Percentiles rank a stretch among this genome's conserved stretches.
phyloP scores from a whole-genome alignment of 92 coral and sea anemone genomes.

The Umimayanthus chanpuru region DNA sequence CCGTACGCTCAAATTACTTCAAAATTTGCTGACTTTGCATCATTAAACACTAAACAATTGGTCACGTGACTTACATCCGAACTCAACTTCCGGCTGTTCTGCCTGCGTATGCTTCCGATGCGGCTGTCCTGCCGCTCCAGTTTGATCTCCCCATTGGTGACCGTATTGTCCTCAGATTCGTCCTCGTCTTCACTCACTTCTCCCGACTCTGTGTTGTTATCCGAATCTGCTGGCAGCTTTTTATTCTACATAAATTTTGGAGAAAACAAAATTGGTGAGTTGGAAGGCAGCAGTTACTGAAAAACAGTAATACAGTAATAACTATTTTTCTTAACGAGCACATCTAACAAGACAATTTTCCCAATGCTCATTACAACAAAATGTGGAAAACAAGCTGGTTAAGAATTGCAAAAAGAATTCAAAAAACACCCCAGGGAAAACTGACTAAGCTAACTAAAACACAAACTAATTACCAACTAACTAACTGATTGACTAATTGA shows the following conservation, averaged over 20 bases:
- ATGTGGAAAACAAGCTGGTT: too few relatives aligned
- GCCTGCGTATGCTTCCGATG: conserved; percentile 77
- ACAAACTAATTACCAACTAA: too few relatives aligned
- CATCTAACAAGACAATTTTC: too few relatives aligned
- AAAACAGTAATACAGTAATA: too few relatives aligned
- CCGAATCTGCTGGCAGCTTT: conserved; percentile 77
- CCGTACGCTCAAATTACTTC: background rate
- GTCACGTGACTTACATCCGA: conserved; percentile 7
- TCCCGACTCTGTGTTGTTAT: conserved; percentile 74
- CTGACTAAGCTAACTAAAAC: too few relatives aligned
- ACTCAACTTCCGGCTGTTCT: conserved; percentile 48
- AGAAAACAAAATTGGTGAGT: background rate
- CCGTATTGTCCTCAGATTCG: conserved; percentile 71
- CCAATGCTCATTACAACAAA: too few relatives aligned
- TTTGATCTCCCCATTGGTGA: conserved; percentile 72
- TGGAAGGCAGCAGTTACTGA: background rate
- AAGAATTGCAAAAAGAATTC: too few relatives aligned
- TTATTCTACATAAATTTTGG: conserved; percentile 69
- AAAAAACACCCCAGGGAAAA: too few relatives aligned
- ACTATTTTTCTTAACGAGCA: too few relatives aligned
- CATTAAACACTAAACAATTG: background rate
- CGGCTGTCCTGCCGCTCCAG: conserved; percentile 72
- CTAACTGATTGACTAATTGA: too few relatives aligned
- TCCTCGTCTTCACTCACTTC: conserved; percentile 97
- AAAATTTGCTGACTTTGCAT: background rate